A percentile compares a stretch with the other conserved stretches of the same genome.
Conservation (phyloP, 2,113 vertebrate genomes). For the Trematomus loennbergii region DNA sequence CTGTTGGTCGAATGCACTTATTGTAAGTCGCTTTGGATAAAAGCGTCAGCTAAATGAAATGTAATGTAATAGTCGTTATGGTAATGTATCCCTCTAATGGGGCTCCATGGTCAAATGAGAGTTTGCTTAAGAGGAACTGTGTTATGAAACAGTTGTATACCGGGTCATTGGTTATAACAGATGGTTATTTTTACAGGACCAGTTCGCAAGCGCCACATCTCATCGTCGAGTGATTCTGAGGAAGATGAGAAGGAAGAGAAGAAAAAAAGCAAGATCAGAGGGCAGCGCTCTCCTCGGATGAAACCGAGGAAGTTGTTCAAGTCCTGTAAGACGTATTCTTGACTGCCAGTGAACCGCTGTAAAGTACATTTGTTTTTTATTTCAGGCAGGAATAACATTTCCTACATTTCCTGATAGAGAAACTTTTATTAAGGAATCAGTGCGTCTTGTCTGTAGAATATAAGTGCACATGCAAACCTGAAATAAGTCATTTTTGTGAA, state of each 20-base stretch:
- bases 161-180: neutral
- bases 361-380: neutral
- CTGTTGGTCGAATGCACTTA: too few species aligned
- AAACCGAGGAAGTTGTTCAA: constrained; percentile 83
- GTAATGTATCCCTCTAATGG: neutral
- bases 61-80: neutral
- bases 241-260: constrained; percentile 59
- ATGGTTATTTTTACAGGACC: constrained; percentile 56
- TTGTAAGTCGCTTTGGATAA: too few species aligned
- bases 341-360: neutral
- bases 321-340: constrained; percentile 58
- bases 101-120: neutral
- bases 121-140: neutral
- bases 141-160: neutral
- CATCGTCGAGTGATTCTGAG: constrained; percentile 60
- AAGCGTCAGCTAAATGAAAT: too few species aligned
- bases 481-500: neutral
- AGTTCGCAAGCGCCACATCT: constrained; percentile 57
- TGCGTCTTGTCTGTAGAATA: neutral
- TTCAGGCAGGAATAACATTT: neutral
- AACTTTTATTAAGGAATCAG: neutral
- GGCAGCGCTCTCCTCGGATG: constrained; percentile 61
- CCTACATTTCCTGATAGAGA: neutral
- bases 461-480: neutral
- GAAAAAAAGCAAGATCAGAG: constrained; percentile 65